A percentile compares a stretch with the other conserved stretches of the same genome.
These are phyloP conservation scores for Xestia sexstrigata DNA, from an alignment of 2,888 invertebrate genomes.

Conservation along the genomic window DNA sequence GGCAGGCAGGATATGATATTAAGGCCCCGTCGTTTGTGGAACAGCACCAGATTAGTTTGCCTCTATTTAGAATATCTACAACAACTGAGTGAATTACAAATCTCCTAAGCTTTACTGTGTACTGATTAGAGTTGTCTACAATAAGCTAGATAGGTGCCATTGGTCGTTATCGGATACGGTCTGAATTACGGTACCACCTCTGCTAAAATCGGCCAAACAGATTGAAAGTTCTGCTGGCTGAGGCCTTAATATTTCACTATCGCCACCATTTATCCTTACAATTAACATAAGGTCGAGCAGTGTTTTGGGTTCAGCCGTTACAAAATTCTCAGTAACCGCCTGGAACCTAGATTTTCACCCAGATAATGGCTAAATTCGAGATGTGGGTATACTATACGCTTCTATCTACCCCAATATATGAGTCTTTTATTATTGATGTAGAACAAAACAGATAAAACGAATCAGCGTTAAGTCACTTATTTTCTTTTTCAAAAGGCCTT, in stretches of 20 bases:
- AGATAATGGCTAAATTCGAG: neutral
- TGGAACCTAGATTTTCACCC: neutral
- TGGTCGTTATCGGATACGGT: neutral
- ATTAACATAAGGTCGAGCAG: neutral
- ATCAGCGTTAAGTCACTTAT: neutral
- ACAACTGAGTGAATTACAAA: neutral
- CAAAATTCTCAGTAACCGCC: neutral
- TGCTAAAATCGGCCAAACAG: neutral
- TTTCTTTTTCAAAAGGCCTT: neutral
- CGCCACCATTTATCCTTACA: neutral
- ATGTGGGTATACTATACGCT: neutral
- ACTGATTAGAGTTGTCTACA: neutral
- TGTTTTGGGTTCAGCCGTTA: neutral
- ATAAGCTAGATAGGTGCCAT: neutral
- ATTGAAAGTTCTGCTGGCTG: neutral
- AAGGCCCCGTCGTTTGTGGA: neutral
- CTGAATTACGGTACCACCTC: slow-evolving; percentile 2
- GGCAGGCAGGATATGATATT: neutral
- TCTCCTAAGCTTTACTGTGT: neutral
- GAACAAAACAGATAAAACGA: neutral
- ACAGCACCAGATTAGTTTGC: slow-evolving; percentile 5
- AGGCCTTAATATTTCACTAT: neutral
- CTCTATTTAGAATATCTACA: neutral
- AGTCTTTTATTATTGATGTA: neutral
- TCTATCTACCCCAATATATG: neutral